Evolutionary conservation across 2,888 invertebrate genomes (phyloP).

Genomic region (Chelonus formosanus): DNA sequence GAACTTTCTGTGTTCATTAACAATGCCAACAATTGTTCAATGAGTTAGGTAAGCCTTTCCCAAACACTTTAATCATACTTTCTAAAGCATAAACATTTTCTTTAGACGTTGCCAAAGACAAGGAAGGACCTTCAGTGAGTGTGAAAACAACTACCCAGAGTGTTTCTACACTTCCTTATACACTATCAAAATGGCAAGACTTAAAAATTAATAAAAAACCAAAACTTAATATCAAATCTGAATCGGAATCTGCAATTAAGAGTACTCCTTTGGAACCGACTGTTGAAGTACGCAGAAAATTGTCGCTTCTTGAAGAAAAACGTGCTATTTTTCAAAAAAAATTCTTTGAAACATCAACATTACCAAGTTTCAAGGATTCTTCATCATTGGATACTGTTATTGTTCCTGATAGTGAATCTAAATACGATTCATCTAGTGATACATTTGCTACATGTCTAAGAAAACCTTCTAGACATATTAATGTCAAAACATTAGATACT

Average conservation of each 20-base stretch:
- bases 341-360: conserved; percentile 49
- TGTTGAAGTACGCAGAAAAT: conserved; percentile 51
- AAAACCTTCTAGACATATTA: conserved; percentile 50
- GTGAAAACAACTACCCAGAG: conserved; percentile 12
- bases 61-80: too few relatives aligned
- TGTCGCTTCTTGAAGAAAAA: conserved; percentile 56
- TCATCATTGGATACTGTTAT: conserved; percentile 52
- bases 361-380: conserved; percentile 41
- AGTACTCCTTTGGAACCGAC: conserved; percentile 44
- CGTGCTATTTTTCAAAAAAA: conserved; percentile 57
- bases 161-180: conserved; percentile 69
- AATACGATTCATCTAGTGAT: conserved; percentile 9
- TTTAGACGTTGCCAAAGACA: neutral
- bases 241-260: conserved; percentile 47
- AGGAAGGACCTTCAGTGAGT: neutral
- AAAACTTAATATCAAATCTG: conserved; percentile 47
- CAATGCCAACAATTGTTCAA: too few relatives aligned
- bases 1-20: neutral
- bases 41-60: too few relatives aligned
- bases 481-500: conserved; percentile 58
- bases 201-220: conserved; percentile 34
- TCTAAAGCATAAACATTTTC: neutral
- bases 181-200: conserved; percentile 67
- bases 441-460: neutral
- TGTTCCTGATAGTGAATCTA: conserved; percentile 41